Base-by-base conservation (phyloP, 2,113 vertebrate species). In the Gymnarchus niloticus region DNA sequence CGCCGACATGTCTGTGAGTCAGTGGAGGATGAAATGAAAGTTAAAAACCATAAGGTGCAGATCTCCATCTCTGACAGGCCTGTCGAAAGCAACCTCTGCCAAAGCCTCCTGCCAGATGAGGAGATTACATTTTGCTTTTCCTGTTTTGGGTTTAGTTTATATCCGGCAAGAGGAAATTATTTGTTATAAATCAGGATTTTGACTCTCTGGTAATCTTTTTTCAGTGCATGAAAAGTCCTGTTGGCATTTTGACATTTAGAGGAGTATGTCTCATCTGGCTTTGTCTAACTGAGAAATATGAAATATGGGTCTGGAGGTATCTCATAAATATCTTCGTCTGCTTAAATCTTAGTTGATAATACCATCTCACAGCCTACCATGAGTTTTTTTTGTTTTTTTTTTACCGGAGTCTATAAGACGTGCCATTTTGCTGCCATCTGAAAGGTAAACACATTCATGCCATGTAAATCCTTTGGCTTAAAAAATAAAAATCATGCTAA, bases 31-130 rank as follows among this genome's bases (percentile, higher is more conserved):
- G 80, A 82, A 82, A 82, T 82, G 80, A 82, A 82, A 28, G 80
- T 54, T 52, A 28, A 54, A 51, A 28, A 54, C 51, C 80, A 82
- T 28, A 54, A 49, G 80, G 51, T 28, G 28, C 80, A 56, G 51
- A 54, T 52, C 80, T 82, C 80, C 80, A 33, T 82, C 80, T 82
- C 80, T 54, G 80, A 82, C 80, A 82, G 80, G 80, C 80, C 51
- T 56, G 80, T 28, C 19, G 25, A 33, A 54, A 82, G 25, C 80
- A 33, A 9, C 80, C 51, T 51, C 80, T n/a, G 25, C 51, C 10
- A 82, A 82, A 82, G 80, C 51, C 80, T 82, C 17, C 51, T 82
- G 25, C 80, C 80, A 82, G 49, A 82, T 82, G 80, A 82, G 54
- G 80, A 82, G 77, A 81, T 54, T 82, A 82, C 80, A 3, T 10